phyloP scores from a whole-genome alignment of 2,797 vertebrate genomes.

The Girardinus metallicus region DNA sequence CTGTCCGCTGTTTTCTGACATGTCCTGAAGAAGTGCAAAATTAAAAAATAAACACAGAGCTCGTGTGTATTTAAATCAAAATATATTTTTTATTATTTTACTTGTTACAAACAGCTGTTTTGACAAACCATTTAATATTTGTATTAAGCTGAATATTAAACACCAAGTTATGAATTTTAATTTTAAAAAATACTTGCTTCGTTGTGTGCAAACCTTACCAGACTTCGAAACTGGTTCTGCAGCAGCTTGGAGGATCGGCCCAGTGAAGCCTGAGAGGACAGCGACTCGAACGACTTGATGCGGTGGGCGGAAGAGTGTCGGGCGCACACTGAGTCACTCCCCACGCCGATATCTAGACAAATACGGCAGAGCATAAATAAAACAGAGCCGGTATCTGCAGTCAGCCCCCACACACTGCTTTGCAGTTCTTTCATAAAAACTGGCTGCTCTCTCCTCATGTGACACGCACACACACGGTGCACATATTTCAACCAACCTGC shows the following conservation, averaged over 20 bases:
- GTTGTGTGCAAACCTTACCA: conserved; percentile 82
- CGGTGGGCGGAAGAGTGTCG: conserved; percentile 91
- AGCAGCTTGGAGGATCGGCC: conserved; percentile 91
- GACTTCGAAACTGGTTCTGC: conserved; percentile 95
- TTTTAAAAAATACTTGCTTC: not conserved
- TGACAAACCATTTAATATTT: not conserved
- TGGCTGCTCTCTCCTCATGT: not conserved
- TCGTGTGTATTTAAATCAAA: not conserved
- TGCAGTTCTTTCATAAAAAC: conserved; percentile 33
- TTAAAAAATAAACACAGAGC: not conserved
- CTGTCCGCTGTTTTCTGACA: conserved; percentile 94
- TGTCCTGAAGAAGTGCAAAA: conserved; percentile 84
- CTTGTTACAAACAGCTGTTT: not conserved
- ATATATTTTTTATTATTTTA: not conserved
- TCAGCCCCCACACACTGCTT: conserved; percentile 30
- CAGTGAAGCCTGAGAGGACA: conserved; percentile 89
- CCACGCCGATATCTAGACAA: conserved; percentile 90
- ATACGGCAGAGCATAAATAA: conserved; percentile 51
- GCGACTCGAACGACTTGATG: conserved; percentile 96
- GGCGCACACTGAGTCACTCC: conserved; percentile 92
- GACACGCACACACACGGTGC: not conserved
- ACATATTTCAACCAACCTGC: conserved; percentile 85
- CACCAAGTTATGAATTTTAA: not conserved
- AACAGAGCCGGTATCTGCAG: conserved; percentile 34
- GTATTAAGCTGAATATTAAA: not conserved